A percentile compares a stretch with the other conserved stretches of the same genome.
Evolutionary conservation across 2,888 invertebrate species (phyloP).

Genomic region (Epistrophella euchroma): DNA sequence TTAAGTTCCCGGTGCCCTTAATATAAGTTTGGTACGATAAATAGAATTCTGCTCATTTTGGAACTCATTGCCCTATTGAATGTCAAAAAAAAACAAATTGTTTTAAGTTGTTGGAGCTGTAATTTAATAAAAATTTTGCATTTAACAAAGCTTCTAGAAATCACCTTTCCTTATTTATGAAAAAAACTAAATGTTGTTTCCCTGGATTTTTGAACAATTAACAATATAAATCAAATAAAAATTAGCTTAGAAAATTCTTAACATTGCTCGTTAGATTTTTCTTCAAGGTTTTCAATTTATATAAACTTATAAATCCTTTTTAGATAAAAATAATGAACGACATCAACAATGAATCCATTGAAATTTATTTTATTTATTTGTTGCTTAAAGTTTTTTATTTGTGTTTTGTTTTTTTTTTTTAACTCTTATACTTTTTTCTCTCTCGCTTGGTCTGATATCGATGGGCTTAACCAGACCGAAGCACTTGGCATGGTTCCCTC

Average conservation of each 20-base stretch:
- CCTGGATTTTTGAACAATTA: background rate
- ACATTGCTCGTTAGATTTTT: background rate
- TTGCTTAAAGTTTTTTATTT: background rate
- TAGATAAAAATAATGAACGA: conserved; percentile 30
- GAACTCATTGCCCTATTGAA: too few species aligned
- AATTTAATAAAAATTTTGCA: too few species aligned
- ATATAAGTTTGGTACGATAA: too few species aligned
- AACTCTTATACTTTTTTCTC: background rate
- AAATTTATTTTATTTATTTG: conserved; percentile 64
- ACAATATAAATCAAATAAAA: background rate
- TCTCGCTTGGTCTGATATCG: conserved; percentile 21
- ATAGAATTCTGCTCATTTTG: too few species aligned
- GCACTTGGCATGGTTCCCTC: conserved; percentile 65
- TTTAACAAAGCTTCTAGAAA: too few species aligned
- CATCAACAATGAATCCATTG: conserved; percentile 43
- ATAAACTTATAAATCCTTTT: conserved; percentile 15
- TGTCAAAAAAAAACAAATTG: too few species aligned
- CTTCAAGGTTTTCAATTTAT: background rate
- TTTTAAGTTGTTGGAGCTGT: too few species aligned
- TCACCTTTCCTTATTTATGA: too few species aligned
- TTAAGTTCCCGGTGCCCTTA: too few species aligned
- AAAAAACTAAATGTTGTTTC: too few species aligned
- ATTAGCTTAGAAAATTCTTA: background rate
- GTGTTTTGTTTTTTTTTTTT: background rate
- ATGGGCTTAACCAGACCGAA: conserved; percentile 38